These are phyloP conservation scores for Aelia acuminata DNA, from an alignment of 2,888 invertebrate species.

Conservation along the genomic window DNA sequence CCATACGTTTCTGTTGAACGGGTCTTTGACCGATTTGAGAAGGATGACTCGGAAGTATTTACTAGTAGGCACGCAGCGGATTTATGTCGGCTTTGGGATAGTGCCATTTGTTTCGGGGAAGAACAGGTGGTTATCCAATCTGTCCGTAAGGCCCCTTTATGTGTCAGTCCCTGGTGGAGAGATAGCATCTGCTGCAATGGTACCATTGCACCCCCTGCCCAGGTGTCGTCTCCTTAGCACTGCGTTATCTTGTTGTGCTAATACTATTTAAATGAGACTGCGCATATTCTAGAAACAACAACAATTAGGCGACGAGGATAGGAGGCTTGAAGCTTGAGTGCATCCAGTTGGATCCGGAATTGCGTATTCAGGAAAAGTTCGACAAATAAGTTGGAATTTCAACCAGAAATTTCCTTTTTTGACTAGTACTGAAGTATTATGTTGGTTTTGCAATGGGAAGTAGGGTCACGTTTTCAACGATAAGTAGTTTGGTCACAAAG, in stretches of 20 bases:
- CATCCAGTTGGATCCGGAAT: too few species aligned
- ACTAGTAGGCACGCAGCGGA: neutral
- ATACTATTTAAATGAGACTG: neutral
- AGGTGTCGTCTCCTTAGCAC: neutral
- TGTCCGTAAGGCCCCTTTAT: neutral
- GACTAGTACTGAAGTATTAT: too few species aligned
- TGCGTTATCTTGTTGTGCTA: neutral
- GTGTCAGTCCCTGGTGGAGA: neutral
- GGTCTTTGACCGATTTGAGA: neutral
- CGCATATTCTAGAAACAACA: neutral
- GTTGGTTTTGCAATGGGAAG: too few species aligned
- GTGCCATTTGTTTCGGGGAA: neutral
- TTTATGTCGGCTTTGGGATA: neutral
- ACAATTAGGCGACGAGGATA: too few species aligned
- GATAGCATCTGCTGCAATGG: neutral
- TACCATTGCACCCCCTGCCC: neutral
- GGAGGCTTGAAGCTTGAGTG: too few species aligned
- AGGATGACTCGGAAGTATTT: neutral
- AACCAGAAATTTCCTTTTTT: too few species aligned
- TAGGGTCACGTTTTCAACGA: too few species aligned
- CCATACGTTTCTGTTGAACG: neutral
- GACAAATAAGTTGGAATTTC: too few species aligned
- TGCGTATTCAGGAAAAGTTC: too few species aligned
- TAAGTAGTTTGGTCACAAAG: too few species aligned
- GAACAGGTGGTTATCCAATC: constrained; percentile 22